Conservation (phyloP, 2,888 invertebrate species). For the Ptychoptera contaminata region DNA sequence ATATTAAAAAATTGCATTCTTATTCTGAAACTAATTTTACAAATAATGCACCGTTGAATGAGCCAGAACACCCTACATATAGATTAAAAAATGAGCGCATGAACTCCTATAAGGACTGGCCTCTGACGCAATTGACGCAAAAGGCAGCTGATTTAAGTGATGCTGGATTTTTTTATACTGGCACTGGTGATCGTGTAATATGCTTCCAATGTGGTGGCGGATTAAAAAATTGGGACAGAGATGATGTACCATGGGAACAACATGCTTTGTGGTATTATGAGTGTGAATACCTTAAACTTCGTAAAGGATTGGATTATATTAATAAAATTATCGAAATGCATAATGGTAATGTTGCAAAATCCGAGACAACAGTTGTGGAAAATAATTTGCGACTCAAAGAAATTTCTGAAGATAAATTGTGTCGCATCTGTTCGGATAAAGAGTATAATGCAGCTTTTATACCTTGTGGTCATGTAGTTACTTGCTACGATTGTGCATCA, state of each 20-base stretch:
- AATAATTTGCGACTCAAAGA: not conserved
- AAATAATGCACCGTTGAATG: not conserved
- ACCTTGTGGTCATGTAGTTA: slow-evolving; percentile 89
- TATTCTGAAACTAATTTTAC: slow-evolving; percentile 3
- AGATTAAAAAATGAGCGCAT: slow-evolving; percentile 53
- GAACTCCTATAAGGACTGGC: slow-evolving; percentile 64
- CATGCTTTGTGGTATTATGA: slow-evolving; percentile 87
- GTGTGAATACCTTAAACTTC: slow-evolving; percentile 65
- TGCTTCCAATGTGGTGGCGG: slow-evolving; percentile 93
- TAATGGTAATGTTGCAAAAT: slow-evolving; percentile 12
- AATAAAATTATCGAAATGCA: slow-evolving; percentile 26
- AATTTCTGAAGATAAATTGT: slow-evolving; percentile 36
- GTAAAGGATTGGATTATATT: slow-evolving; percentile 67
- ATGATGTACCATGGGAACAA: slow-evolving; percentile 88
- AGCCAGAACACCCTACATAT: slow-evolving; percentile 51
- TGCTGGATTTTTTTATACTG: slow-evolving; percentile 87
- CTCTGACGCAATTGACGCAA: slow-evolving; percentile 53
- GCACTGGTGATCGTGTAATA: slow-evolving; percentile 73
- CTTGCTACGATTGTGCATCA: slow-evolving; percentile 82
- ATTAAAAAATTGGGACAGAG: slow-evolving; percentile 79
- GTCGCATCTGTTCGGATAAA: slow-evolving; percentile 83
- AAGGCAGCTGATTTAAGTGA: slow-evolving; percentile 66
- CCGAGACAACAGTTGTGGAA: not conserved
- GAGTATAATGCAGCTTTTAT: slow-evolving; percentile 83
- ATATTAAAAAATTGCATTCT: not conserved